Percentiles rank a stretch among this genome's conserved stretches.
Conservation (phyloP, 2,888 invertebrate species). For the Thecophora atra region DNA sequence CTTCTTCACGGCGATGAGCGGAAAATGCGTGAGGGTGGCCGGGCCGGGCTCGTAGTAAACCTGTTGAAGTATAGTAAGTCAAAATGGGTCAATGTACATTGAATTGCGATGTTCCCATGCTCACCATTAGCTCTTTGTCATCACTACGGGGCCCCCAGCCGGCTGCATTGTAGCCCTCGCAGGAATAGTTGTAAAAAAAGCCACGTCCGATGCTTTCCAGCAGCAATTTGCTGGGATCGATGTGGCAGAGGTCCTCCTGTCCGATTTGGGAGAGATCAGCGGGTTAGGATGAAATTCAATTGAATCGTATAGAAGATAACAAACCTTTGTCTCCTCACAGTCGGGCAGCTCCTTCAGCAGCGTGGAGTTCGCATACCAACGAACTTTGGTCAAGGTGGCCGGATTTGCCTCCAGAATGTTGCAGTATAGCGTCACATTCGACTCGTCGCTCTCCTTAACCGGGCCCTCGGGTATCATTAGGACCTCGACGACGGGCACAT, state of each 20-base stretch:
- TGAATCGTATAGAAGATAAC: slow-evolving; percentile 29
- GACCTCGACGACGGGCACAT: slow-evolving; percentile 80
- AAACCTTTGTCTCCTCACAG: slow-evolving; percentile 68
- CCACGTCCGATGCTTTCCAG: slow-evolving; percentile 86
- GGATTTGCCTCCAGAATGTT: slow-evolving; percentile 85
- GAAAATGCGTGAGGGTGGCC: slow-evolving; percentile 79
- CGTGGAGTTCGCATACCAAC: slow-evolving; percentile 88
- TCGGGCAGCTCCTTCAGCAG: slow-evolving; percentile 86
- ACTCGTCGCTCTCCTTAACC: slow-evolving; percentile 79
- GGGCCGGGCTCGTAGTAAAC: slow-evolving; percentile 80
- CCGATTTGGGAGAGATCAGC: slow-evolving; percentile 14
- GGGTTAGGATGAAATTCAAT: background rate
- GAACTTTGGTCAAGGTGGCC: slow-evolving; percentile 75
- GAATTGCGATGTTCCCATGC: slow-evolving; percentile 14
- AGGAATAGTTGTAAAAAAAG: slow-evolving; percentile 94
- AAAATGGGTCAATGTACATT: background rate
- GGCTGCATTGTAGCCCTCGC: slow-evolving; percentile 87
- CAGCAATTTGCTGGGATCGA: slow-evolving; percentile 86
- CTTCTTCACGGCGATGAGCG: slow-evolving; percentile 82
- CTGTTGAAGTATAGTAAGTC: slow-evolving; percentile 41
- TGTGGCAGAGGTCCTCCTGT: slow-evolving; percentile 78
- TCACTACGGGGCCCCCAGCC: slow-evolving; percentile 87
- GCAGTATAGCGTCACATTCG: slow-evolving; percentile 84
- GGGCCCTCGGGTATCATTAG: slow-evolving; percentile 80
- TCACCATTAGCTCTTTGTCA: slow-evolving; percentile 79